Base-by-base conservation (phyloP, 2,888 invertebrate species). In the Drosophila anomalata region DNA sequence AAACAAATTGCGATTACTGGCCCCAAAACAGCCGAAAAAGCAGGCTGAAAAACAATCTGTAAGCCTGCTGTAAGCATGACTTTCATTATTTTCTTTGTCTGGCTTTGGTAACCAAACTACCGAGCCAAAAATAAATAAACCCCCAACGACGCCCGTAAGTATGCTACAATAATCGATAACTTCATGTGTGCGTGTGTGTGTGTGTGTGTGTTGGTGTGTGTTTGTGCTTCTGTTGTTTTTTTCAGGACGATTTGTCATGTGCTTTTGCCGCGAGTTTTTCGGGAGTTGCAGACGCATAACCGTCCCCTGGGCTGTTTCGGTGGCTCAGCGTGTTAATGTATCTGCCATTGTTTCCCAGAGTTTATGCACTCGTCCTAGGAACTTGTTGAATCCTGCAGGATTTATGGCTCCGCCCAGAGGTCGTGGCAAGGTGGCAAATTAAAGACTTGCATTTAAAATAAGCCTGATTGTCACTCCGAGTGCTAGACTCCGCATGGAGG, bases 101-200 rank as follows among this genome's bases (percentile, higher is more conserved):
- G 46, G 63, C 62, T 20, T 41, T 54, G 46, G 63, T 65, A n/a
- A 53, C 53, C 63, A 53, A 52, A 66, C 54, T 66, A 55, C 65
- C 54, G 29, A 55, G 41, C 17, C 41, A 6, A 22, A 42, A 42
- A 42, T 22, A 69, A 60, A 50, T 48, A 52, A 74, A 71, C 61
- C 52, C 66, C 69, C 66, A 82, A 75, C 73, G 71, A 78, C 81
- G 87, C 83, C 75, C 65, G 76, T 72, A 88, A 76, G 75, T 77
- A 81, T 76, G 87, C 88, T 81, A 76, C 87, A 88, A 78, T 84
- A 87, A 87, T 87, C 87, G 79, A 87, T 88, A 87, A 77, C 69
- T 65, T 44, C 57, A 33, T 66, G 47, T 57, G 33, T 46, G 44
- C 33, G 36, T 41, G 41, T 41, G 17, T 36, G 7, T 44, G 51